Conservation (phyloP, 2,888 invertebrate genomes). For the Nebria salina region DNA sequence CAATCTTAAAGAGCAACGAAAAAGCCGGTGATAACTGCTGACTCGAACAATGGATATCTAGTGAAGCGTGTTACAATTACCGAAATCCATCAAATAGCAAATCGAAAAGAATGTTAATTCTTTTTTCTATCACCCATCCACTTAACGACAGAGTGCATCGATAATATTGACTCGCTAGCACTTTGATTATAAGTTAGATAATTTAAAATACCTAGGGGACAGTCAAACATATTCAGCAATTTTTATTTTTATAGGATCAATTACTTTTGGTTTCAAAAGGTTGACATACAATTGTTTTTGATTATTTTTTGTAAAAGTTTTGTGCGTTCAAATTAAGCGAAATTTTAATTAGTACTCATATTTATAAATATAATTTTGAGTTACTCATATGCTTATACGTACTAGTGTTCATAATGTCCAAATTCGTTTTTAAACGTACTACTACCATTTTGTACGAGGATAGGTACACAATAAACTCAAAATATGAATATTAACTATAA, state of each 20-base stretch:
- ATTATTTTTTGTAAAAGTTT: background rate
- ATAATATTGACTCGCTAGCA: background rate
- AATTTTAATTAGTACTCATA: no score
- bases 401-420: no score
- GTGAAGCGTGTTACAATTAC: constrained; percentile 38
- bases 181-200: background rate
- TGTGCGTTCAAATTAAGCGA: no score
- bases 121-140: background rate
- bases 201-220: background rate
- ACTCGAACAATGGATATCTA: background rate
- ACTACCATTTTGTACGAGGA: no score
- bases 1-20: background rate
- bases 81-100: constrained; percentile 9
- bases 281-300: background rate
- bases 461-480: no score
- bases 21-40: background rate
- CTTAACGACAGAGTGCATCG: background rate
- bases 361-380: no score
- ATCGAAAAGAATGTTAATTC: constrained; percentile 38
- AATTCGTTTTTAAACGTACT: no score
- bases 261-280: no score
- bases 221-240: background rate
- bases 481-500: no score
- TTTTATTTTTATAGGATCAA: background rate
- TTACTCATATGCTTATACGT: no score